phyloP scores from a whole-genome alignment of 2,797 vertebrate species.

The Gadopsis marmoratus region DNA sequence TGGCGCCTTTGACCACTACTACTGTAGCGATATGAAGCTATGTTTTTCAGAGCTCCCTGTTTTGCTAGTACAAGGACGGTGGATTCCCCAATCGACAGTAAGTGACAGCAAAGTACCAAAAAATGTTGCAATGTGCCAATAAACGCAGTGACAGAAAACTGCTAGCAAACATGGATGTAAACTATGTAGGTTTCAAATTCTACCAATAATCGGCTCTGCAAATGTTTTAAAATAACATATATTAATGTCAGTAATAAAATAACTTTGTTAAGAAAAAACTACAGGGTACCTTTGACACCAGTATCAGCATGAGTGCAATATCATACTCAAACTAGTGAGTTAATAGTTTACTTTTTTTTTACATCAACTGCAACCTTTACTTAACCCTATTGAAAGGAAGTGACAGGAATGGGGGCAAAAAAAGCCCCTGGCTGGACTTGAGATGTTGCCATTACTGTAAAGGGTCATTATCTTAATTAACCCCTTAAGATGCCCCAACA shows the following conservation, averaged over 20 bases:
- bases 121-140: not conserved
- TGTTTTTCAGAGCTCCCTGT: slow-evolving; percentile 17
- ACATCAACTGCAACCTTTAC: not conserved
- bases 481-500: not conserved
- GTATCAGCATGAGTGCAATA: not conserved
- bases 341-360: slow-evolving; percentile 6
- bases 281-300: not conserved
- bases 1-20: slow-evolving; percentile 14
- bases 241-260: no score
- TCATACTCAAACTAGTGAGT: not conserved
- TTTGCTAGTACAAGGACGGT: not conserved
- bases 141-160: not conserved
- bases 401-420: not conserved
- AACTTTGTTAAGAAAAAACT: no score
- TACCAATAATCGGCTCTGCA: not conserved
- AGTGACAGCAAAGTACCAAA: slow-evolving; percentile 5
- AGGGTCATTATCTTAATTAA: slow-evolving; percentile 11
- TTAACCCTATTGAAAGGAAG: not conserved
- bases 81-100: not conserved
- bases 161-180: not conserved
- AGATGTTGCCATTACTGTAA: not conserved
- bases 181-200: not conserved
- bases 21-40: slow-evolving; percentile 6
- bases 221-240: not conserved
- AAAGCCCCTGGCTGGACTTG: not conserved